These are phyloP conservation scores for Aphidius gifuensis DNA, from an alignment of 1,140 invertebrate genomes.

Conservation along the genomic window DNA sequence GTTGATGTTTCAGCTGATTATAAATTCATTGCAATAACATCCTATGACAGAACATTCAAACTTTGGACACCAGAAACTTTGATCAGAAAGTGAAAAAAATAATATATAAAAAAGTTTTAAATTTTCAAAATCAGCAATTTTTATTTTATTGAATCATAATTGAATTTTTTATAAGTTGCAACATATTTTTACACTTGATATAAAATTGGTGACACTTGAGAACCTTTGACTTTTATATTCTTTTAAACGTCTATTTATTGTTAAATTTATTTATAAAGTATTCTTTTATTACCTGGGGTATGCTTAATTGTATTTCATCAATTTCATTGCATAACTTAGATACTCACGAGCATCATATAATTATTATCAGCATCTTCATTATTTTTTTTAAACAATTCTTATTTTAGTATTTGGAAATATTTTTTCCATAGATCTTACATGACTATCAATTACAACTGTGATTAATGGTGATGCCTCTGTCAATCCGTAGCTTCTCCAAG, in stretches of 20 bases:
- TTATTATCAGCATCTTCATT: slow-evolving; percentile 24
- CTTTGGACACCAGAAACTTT: slow-evolving; percentile 83
- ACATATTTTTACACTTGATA: no score
- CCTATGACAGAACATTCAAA: slow-evolving; percentile 97
- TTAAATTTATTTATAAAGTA: slow-evolving; percentile 55
- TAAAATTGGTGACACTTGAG: slow-evolving; percentile 52
- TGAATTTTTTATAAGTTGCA: no score
- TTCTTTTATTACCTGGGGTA: slow-evolving; percentile 51
- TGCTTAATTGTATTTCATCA: slow-evolving; percentile 34
- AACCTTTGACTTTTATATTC: slow-evolving; percentile 62
- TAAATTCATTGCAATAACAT: slow-evolving; percentile 87
- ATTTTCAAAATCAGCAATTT: no score
- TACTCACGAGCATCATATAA: slow-evolving; percentile 19
- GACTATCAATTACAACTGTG: slow-evolving; percentile 33
- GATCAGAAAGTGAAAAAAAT: no score
- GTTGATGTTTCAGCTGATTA: slow-evolving; percentile 85
- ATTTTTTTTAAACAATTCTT: slow-evolving; percentile 4
- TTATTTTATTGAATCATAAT: no score
- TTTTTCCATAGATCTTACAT: not conserved
- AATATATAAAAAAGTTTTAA: no score
- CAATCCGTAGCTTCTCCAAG: slow-evolving; percentile 58
- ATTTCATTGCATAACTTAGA: slow-evolving; percentile 26
- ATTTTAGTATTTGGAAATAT: not conserved
- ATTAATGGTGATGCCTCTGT: slow-evolving; percentile 61
- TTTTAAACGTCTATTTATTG: slow-evolving; percentile 57